phyloP scores from a whole-genome alignment of 2,113 vertebrate genomes.

The Zosterops japonicus region DNA sequence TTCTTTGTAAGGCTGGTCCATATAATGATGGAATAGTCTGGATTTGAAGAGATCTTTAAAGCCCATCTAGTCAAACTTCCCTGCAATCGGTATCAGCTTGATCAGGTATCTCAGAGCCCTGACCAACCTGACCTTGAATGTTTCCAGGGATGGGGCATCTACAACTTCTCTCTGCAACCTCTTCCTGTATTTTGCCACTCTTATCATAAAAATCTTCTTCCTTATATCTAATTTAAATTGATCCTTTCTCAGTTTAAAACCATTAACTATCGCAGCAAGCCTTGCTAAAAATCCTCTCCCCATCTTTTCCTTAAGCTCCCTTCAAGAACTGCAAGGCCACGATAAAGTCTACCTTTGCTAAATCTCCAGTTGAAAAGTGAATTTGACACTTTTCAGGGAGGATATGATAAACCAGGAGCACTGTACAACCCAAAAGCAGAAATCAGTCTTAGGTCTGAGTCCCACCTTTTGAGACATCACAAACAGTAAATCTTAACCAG shows the following conservation, averaged over 20 bases:
- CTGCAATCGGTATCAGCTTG: not conserved
- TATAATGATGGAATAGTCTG: not conserved
- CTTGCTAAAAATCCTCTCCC: not conserved
- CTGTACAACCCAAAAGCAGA: not conserved
- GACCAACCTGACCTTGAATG: not conserved
- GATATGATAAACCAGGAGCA: not conserved
- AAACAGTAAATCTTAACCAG: not conserved
- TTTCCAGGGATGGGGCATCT: not conserved
- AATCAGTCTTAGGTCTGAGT: not conserved
- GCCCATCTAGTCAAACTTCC: not conserved
- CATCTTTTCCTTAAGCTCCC: not conserved
- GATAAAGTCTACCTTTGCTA: not conserved
- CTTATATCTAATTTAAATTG: not conserved
- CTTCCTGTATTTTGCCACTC: not conserved
- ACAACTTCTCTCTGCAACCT: not conserved
- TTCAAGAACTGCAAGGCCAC: not conserved
- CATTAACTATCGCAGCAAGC: rapidly evolving
- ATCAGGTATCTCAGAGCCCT: not conserved
- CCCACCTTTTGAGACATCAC: not conserved
- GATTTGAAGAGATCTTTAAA: not conserved
- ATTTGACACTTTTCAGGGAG: not conserved
- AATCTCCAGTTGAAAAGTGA: not conserved
- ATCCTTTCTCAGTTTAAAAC: not conserved
- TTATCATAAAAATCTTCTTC: not conserved
- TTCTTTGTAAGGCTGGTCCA: not conserved